These are phyloP conservation scores for Xylota sylvarum DNA, from an alignment of 2,888 invertebrate species.

Conservation along the genomic window DNA sequence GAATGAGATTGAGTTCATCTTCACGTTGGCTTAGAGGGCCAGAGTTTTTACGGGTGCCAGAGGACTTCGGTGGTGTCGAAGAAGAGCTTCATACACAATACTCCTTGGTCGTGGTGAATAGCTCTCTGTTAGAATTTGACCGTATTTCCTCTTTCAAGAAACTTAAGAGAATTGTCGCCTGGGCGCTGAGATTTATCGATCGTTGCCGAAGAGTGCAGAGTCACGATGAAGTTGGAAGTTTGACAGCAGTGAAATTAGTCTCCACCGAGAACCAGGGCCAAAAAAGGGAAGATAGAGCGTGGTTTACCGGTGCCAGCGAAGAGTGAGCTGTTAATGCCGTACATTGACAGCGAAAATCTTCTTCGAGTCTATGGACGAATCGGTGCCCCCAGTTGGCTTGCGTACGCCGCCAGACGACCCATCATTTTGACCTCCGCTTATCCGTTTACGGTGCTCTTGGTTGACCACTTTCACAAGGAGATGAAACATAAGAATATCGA, in stretches of 20 bases:
- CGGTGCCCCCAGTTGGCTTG: constrained; percentile 4
- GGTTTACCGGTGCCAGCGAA: too few species aligned
- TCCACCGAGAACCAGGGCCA: not conserved
- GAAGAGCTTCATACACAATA: constrained; percentile 51
- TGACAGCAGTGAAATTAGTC: constrained; percentile 5
- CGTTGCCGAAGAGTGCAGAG: too few species aligned
- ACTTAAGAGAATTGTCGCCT: too few species aligned
- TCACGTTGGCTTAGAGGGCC: constrained; percentile 35
- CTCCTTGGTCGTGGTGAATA: constrained; percentile 21
- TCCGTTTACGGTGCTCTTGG: not conserved
- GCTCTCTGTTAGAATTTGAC: too few species aligned
- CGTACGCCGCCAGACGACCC: constrained; percentile 14
- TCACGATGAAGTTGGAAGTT: too few species aligned
- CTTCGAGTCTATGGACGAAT: constrained; percentile 24
- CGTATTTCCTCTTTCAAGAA: too few species aligned
- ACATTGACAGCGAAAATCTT: not conserved
- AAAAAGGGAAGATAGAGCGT: too few species aligned
- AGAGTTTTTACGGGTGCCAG: not conserved
- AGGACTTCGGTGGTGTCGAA: constrained; percentile 21
- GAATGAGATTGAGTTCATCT: too few species aligned
- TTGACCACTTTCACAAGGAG: not conserved
- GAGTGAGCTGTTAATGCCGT: not conserved
- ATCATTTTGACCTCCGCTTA: constrained; percentile 3
- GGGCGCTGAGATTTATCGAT: too few species aligned
- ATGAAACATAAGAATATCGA: constrained; percentile 12